Evolutionary conservation across 2,888 invertebrate genomes (phyloP).

Genomic region (Argyresthia albistria): DNA sequence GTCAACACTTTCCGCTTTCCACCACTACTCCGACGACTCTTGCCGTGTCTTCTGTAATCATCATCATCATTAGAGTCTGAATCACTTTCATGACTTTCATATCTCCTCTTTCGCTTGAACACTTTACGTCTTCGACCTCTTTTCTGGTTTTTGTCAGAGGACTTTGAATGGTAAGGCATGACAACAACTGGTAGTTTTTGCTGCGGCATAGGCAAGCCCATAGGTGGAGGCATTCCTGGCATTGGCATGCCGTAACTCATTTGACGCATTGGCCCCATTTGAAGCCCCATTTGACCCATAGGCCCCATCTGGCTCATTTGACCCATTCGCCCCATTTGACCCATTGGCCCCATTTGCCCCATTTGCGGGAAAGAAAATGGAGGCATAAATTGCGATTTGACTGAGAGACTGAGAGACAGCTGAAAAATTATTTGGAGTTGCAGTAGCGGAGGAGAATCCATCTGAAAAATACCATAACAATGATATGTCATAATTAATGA

Average conservation of each 20-base stretch:
- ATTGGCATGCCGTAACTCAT: constrained; percentile 11
- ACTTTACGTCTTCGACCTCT: constrained; percentile 14
- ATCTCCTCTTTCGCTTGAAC: not conserved
- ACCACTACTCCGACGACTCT: constrained; percentile 10
- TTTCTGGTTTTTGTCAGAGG: constrained; percentile 17
- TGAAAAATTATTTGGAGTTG: not conserved
- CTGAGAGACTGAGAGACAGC: not conserved
- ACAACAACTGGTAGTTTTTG: constrained; percentile 42
- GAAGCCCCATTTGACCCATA: too few relatives aligned
- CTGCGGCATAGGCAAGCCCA: constrained; percentile 10
- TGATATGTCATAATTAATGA: too few relatives aligned
- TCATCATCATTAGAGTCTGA: not conserved
- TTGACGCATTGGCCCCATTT: constrained; percentile 15
- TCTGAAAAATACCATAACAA: constrained; percentile 2
- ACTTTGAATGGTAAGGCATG: constrained; percentile 43
- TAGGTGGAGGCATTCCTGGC: constrained; percentile 2
- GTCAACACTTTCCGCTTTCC: constrained; percentile 37
- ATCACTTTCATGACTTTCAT: not conserved
- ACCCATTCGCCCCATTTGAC: too few relatives aligned
- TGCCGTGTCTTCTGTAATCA: constrained; percentile 5
- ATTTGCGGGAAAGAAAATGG: not conserved
- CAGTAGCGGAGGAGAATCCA: not conserved
- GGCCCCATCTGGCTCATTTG: too few relatives aligned
- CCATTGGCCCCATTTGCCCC: not conserved
- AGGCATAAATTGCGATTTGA: constrained; percentile 9